Base-by-base conservation (phyloP, 2,888 invertebrate genomes). In the Pandemis corylana region DNA sequence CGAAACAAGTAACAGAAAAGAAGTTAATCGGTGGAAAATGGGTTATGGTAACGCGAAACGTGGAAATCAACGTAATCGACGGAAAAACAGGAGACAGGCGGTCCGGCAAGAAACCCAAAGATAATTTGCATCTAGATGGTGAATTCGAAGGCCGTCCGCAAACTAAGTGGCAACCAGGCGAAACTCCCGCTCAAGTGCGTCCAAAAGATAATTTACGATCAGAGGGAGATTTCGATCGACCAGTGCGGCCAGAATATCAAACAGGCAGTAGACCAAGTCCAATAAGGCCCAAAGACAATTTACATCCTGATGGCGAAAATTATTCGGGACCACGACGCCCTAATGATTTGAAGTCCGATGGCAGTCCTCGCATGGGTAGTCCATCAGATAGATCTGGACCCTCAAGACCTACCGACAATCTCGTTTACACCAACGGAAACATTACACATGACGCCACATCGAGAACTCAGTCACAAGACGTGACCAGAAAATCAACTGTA, bases 1-100 rank as follows among this genome's bases (percentile, higher is more conserved):
- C 95, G 79, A 93, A 95, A 80, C 92, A 93, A 81, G 91, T 95
- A 77, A 95, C 95, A n/a, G 95, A 94, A 85, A 96, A 95, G 84
- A 95, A 95, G 81, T 88, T 94, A 49, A 91, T 93, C 63, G 93
- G 89, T 51, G 95, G 94, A 46, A 94, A 95, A 77, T 94, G 90
- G 85, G 90, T 94, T 7, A 90, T 95, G 20, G 95, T 95, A 76
- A 95, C 94, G 71, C 90, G 95, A 79, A 95, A 96, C 81, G 95
- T 96, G 88, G 96, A 96, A 87, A 97, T 97, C 0, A 96, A 96
- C 75, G 95, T 97, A 71, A 51, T 46, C 12, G 46, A 53, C 41
- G 71, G 67, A 15, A 67, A 46, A 51, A 7, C 90, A 41, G 89
- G 88, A 4, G 95, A 95, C 62, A 84, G 94, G 69, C 82, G 82